Conservation (phyloP, 2,113 vertebrate species). For the Cyrtonyx montezumae region DNA sequence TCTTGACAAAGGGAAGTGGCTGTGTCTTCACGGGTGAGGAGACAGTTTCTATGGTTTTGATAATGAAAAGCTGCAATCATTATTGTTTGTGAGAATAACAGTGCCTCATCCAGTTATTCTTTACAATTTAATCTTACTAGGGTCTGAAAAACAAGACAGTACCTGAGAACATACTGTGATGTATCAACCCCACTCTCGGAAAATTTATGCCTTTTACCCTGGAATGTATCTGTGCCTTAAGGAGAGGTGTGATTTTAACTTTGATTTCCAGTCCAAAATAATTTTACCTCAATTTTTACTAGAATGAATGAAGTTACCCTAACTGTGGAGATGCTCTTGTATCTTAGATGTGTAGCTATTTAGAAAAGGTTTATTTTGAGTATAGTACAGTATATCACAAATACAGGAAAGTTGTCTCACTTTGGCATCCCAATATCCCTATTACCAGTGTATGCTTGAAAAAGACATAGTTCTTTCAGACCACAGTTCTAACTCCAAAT, state of each 20-base stretch:
- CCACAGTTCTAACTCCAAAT: background rate
- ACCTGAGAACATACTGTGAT: background rate
- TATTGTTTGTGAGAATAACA: background rate
- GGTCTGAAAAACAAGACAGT: background rate
- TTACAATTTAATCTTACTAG: background rate
- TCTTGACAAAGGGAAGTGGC: background rate
- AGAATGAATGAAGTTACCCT: background rate
- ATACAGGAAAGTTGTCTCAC: background rate
- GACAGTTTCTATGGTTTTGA: background rate
- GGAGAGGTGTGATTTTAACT: background rate
- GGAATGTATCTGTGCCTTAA: background rate
- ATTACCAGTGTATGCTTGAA: background rate
- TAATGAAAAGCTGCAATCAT: background rate
- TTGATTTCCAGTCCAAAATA: background rate
- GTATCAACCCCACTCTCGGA: background rate
- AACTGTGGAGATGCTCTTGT: background rate
- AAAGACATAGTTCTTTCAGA: background rate
- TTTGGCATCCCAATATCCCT: background rate
- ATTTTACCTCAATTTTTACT: background rate
- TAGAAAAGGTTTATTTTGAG: background rate
- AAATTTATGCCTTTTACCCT: background rate
- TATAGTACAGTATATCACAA: background rate
- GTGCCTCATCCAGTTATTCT: background rate
- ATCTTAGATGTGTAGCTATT: background rate
- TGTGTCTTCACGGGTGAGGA: background rate